phyloP scores from a whole-genome alignment of 2,113 vertebrate species.

The Tauraco erythrolophus region DNA sequence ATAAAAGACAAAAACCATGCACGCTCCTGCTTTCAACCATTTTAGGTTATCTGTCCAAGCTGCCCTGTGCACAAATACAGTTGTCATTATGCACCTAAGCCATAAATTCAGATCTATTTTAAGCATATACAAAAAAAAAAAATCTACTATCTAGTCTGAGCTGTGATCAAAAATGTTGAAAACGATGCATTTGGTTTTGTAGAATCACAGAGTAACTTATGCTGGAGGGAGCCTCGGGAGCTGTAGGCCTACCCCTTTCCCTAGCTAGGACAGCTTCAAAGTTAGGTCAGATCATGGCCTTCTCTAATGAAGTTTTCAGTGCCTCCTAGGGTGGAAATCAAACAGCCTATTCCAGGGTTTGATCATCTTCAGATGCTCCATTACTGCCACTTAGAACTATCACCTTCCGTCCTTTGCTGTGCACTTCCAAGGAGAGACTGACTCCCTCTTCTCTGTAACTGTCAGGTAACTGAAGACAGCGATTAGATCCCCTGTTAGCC shows the following conservation, averaged over 20 bases:
- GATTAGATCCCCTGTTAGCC: neutral
- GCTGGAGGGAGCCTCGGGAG: neutral
- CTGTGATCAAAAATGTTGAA: neutral
- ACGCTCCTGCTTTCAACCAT: neutral
- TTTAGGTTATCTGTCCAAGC: neutral
- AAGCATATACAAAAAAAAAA: neutral
- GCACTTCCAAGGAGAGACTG: neutral
- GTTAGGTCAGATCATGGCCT: neutral
- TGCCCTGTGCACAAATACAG: neutral
- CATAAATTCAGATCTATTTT: neutral
- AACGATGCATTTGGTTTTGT: neutral
- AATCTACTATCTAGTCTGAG: neutral
- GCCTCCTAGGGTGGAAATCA: neutral
- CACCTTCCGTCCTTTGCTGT: neutral
- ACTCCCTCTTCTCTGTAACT: neutral
- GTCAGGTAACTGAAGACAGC: neutral
- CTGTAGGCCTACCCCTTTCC: neutral
- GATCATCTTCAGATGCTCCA: neutral
- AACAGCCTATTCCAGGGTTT: neutral
- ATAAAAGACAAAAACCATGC: neutral
- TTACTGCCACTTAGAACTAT: neutral
- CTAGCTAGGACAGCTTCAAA: neutral
- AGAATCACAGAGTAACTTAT: neutral
- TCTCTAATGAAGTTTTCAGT: neutral
- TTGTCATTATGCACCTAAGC: neutral